phyloP scores from a whole-genome alignment of 2,888 invertebrate species.

The Atethmia centrago region DNA sequence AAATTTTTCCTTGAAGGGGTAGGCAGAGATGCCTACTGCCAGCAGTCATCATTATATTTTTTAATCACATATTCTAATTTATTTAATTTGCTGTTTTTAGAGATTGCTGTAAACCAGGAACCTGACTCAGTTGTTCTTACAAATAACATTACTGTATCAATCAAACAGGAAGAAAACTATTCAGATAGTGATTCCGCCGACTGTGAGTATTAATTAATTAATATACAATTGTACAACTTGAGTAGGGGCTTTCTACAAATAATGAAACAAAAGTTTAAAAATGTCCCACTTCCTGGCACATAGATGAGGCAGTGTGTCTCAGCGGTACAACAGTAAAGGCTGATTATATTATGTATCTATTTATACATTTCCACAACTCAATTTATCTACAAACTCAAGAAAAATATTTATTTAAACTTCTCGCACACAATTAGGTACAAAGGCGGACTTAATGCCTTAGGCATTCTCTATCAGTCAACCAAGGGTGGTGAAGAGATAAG shows the following conservation, averaged over 20 bases:
- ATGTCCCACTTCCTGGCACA: too few relatives aligned
- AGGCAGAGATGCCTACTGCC: too few relatives aligned
- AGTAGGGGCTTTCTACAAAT: too few relatives aligned
- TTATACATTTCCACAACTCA: neutral
- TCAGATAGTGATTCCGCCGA: conserved; percentile 15
- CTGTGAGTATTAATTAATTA: conserved; percentile 15
- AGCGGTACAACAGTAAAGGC: neutral
- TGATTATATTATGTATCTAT: neutral
- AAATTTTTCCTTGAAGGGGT: too few relatives aligned
- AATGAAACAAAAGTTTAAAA: neutral
- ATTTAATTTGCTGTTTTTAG: neutral
- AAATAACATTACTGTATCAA: neutral
- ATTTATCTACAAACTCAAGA: too few relatives aligned
- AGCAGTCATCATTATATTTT: too few relatives aligned
- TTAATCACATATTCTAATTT: too few relatives aligned
- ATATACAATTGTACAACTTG: neutral
- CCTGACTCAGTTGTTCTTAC: neutral
- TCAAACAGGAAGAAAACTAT: conserved; percentile 17
- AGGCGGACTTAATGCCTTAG: too few relatives aligned
- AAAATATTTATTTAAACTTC: too few relatives aligned
- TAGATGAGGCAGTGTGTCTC: neutral
- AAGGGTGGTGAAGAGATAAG: too few relatives aligned
- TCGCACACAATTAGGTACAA: too few relatives aligned
- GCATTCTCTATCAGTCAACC: too few relatives aligned
- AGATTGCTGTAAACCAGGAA: neutral